These are phyloP conservation scores for Macroramphosus scolopax DNA, from an alignment of 2,797 vertebrate genomes.

Conservation along the genomic window DNA sequence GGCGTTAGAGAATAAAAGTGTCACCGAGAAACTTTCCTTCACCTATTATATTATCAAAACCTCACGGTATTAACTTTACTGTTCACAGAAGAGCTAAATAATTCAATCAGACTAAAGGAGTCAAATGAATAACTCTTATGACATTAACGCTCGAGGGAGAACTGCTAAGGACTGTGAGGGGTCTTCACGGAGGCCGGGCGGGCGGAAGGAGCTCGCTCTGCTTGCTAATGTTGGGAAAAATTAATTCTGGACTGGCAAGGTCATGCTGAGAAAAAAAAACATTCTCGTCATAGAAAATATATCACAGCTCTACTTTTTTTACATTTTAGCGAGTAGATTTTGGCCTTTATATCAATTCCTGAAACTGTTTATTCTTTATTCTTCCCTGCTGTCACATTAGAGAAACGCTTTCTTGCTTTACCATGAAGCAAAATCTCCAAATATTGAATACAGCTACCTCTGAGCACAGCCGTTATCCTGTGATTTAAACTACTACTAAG, in stretches of 20 bases:
- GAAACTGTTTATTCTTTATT: constrained; percentile 6
- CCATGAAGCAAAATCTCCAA: background rate
- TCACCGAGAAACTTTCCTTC: constrained; percentile 59
- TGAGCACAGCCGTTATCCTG: no score
- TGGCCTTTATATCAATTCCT: background rate
- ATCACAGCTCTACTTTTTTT: background rate
- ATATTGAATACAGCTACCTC: background rate
- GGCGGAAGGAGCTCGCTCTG: constrained; percentile 47
- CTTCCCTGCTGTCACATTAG: no score
- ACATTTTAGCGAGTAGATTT: background rate
- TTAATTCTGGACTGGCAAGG: constrained; percentile 57
- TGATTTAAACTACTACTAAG: no score
- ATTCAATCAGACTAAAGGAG: constrained; percentile 79
- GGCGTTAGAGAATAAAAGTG: constrained; percentile 59
- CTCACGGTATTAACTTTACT: constrained; percentile 78
- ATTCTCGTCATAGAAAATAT: constrained; percentile 26
- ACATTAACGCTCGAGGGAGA: constrained; percentile 73
- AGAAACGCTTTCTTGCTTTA: no score
- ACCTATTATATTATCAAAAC: constrained; percentile 81
- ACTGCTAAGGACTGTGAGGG: constrained; percentile 52
- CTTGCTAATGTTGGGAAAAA: constrained; percentile 62
- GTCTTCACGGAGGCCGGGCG: constrained; percentile 47
- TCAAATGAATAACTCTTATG: constrained; percentile 80
- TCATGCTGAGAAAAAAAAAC: constrained; percentile 53
- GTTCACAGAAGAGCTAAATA: constrained; percentile 75